A percentile compares a stretch with the other conserved stretches of the same genome.
These are phyloP conservation scores for Philaethria dido DNA, from an alignment of 2,888 invertebrate species.

Conservation along the genomic window DNA sequence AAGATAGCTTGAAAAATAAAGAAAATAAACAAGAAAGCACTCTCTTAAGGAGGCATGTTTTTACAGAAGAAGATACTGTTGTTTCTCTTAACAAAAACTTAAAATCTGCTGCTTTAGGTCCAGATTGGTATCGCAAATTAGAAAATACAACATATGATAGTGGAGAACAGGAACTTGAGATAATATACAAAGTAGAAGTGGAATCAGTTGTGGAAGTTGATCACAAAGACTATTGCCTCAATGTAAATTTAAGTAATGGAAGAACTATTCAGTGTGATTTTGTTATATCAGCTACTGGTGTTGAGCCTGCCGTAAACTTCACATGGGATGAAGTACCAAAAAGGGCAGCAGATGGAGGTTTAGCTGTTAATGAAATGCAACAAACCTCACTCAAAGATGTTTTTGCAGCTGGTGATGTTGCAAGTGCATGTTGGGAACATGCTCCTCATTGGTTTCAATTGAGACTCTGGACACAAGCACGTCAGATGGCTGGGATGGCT, in stretches of 20 bases:
- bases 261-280: conserved; percentile 92
- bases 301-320: conserved; percentile 87
- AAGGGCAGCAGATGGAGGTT: conserved; percentile 89
- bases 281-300: conserved; percentile 97
- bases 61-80: conserved; percentile 81
- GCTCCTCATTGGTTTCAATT: conserved; percentile 96
- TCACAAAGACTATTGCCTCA: conserved; percentile 85
- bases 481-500: conserved; percentile 98
- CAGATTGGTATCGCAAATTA: conserved; percentile 95
- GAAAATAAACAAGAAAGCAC: conserved; percentile 51
- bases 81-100: conserved; percentile 70
- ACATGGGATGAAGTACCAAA: conserved; percentile 78
- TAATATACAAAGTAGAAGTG: conserved; percentile 86
- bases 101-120: conserved; percentile 96
- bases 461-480: conserved; percentile 98
- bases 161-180: conserved; percentile 78
- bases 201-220: conserved; percentile 64
- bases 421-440: conserved; percentile 90
- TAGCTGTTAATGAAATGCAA: conserved; percentile 93
- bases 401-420: conserved; percentile 98
- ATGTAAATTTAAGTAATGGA: conserved; percentile 89
- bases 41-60: conserved; percentile 86
- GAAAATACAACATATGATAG: conserved; percentile 81
- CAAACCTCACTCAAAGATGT: conserved; percentile 90
- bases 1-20: conserved; percentile 70